Evolutionary conservation across 1,140 invertebrate genomes (phyloP).

Genomic region (Eciton burchellii): DNA sequence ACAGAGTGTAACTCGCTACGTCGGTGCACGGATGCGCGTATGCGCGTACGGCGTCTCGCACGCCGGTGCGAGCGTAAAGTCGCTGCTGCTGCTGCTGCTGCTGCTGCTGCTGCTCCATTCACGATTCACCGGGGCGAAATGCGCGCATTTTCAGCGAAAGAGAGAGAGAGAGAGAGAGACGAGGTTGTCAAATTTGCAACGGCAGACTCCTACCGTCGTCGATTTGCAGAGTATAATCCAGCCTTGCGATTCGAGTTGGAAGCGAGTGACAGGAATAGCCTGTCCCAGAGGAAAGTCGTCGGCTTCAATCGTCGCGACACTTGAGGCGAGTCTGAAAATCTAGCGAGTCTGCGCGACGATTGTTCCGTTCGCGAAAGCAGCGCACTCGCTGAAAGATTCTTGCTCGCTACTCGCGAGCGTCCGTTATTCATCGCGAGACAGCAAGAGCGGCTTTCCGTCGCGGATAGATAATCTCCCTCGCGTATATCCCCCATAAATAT

Average conservation of each 20-base stretch:
- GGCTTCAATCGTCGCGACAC: background rate
- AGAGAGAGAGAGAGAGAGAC: no score
- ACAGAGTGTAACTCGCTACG: conserved; percentile 61
- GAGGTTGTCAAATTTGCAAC: no score
- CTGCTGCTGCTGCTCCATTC: conserved; percentile 64
- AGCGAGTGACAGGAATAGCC: background rate
- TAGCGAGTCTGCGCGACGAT: background rate
- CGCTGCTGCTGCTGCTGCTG: conserved; percentile 24
- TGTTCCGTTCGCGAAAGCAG: background rate
- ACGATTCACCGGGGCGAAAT: conserved; percentile 21
- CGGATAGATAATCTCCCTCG: conserved; percentile 1
- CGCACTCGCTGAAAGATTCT: background rate
- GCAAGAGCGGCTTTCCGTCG: background rate
- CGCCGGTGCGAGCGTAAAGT: conserved; percentile 42
- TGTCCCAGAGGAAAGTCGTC: background rate
- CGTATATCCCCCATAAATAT: conserved; percentile 41
- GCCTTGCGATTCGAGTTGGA: background rate
- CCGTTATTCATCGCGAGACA: conserved; percentile 12
- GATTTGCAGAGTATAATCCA: no score
- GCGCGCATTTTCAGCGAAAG: no score
- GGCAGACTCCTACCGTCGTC: no score
- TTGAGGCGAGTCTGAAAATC: background rate
- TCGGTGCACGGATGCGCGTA: background rate
- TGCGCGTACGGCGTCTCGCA: conserved; percentile 47
- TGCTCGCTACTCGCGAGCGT: background rate